These are phyloP conservation scores for Agonum fuliginosum DNA, from an alignment of 2,888 invertebrate genomes.

Conservation along the genomic window DNA sequence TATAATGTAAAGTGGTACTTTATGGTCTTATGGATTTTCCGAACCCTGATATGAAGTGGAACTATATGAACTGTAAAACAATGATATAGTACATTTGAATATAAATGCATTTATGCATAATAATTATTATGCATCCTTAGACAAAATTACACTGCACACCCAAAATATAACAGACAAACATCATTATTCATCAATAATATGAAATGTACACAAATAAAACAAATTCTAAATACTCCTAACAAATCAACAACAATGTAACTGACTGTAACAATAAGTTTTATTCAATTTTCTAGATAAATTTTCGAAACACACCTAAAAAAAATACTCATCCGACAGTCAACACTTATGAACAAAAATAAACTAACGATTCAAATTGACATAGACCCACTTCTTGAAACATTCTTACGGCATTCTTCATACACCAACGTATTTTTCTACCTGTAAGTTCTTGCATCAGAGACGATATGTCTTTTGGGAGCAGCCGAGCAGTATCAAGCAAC, in stretches of 20 bases:
- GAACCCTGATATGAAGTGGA: too few relatives aligned
- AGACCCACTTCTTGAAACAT: constrained; percentile 31
- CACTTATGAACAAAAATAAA: neutral
- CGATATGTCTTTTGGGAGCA: constrained; percentile 27
- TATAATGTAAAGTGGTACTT: too few relatives aligned
- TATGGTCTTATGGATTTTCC: too few relatives aligned
- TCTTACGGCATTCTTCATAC: constrained; percentile 29
- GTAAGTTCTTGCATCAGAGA: constrained; percentile 26
- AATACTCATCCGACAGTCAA: constrained; percentile 17
- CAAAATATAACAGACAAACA: too few relatives aligned
- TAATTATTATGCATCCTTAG: too few relatives aligned
- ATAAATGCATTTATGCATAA: too few relatives aligned
- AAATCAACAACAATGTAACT: neutral
- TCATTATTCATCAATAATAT: too few relatives aligned
- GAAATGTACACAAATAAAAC: too few relatives aligned
- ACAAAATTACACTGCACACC: too few relatives aligned
- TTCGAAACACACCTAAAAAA: constrained; percentile 23
- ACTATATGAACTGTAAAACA: too few relatives aligned
- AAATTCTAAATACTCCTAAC: too few relatives aligned
- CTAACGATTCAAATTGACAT: constrained; percentile 16
- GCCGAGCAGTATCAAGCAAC: neutral
- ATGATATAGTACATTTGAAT: too few relatives aligned
- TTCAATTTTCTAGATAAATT: constrained; percentile 15
- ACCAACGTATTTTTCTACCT: constrained; percentile 40
- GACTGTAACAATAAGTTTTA: neutral